A percentile compares a stretch with the other conserved stretches of the same genome.
Conservation (phyloP, 2,888 invertebrate species). For the Orthonychiurus folsomi region DNA sequence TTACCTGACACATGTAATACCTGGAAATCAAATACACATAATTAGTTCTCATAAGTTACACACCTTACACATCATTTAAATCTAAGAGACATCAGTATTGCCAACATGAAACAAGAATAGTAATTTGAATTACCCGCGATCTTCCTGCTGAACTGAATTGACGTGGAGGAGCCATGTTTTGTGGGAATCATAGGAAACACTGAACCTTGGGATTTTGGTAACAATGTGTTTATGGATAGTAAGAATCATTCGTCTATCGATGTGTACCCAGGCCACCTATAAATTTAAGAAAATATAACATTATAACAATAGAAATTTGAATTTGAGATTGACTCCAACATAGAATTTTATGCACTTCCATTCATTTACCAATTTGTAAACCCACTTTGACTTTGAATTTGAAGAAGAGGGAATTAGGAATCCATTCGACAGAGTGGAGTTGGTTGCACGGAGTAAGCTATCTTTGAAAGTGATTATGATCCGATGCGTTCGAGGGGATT, state of each 20-base stretch:
- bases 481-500: slow-evolving; percentile 28
- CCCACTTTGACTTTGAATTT: neutral
- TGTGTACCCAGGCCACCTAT: slow-evolving; percentile 91
- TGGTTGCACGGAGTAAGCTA: slow-evolving; percentile 14
- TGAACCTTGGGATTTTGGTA: slow-evolving; percentile 79
- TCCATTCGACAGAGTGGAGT: neutral
- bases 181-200: slow-evolving; percentile 81
- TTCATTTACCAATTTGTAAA: neutral
- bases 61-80: slow-evolving; percentile 18
- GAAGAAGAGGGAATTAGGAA: slow-evolving; percentile 2
- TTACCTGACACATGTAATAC: slow-evolving; percentile 77
- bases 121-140: slow-evolving; percentile 64
- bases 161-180: slow-evolving; percentile 87
- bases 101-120: neutral
- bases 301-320: neutral
- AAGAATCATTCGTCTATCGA: slow-evolving; percentile 85
- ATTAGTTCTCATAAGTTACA: neutral
- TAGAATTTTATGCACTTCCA: neutral
- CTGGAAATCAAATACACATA: too few relatives aligned
- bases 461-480: slow-evolving; percentile 38
- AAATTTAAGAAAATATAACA: slow-evolving; percentile 33
- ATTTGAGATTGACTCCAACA: neutral
- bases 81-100: slow-evolving; percentile 29
- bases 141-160: slow-evolving; percentile 81
- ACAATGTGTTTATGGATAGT: slow-evolving; percentile 88